phyloP scores from a whole-genome alignment of 1,140 invertebrate genomes.

The Geopemphigus sp. region DNA sequence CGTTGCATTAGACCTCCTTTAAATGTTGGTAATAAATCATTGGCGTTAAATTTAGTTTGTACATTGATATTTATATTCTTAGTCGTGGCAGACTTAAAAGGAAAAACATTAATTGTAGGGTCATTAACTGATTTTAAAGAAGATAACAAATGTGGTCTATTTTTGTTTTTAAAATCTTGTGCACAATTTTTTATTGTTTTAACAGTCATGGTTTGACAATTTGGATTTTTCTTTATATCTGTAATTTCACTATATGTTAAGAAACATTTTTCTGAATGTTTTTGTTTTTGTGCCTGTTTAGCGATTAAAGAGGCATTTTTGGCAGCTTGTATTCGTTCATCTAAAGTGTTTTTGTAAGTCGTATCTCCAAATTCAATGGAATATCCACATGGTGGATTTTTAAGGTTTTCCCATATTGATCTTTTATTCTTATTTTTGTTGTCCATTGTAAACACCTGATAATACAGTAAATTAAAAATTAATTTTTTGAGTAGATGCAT shows the following conservation, averaged over 20 bases:
- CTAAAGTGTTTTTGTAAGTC: constrained; percentile 12
- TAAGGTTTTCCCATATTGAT: background rate
- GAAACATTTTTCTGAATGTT: background rate
- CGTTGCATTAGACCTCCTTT: constrained; percentile 23
- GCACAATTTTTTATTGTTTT: background rate
- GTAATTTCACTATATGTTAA: background rate
- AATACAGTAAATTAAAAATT: too few species aligned
- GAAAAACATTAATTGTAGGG: too few species aligned
- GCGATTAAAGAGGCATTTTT: background rate
- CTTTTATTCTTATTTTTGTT: background rate
- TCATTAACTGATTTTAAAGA: background rate
- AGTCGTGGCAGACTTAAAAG: background rate
- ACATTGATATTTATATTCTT: background rate
- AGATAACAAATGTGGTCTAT: background rate
- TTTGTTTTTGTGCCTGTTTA: constrained; percentile 7
- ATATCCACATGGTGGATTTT: background rate
- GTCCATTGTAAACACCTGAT: constrained; percentile 32
- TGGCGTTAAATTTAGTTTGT: background rate
- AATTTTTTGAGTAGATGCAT: too few species aligned
- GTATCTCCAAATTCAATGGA: constrained; percentile 13
- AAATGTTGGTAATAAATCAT: background rate
- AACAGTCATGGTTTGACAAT: background rate
- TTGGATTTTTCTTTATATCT: background rate
- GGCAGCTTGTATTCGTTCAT: constrained; percentile 39
- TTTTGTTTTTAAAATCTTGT: constrained; percentile 8